A percentile compares a stretch with the other conserved stretches of the same genome.
These are phyloP conservation scores for Tillus elongatus DNA, from an alignment of 2,888 invertebrate species.

Conservation along the genomic window DNA sequence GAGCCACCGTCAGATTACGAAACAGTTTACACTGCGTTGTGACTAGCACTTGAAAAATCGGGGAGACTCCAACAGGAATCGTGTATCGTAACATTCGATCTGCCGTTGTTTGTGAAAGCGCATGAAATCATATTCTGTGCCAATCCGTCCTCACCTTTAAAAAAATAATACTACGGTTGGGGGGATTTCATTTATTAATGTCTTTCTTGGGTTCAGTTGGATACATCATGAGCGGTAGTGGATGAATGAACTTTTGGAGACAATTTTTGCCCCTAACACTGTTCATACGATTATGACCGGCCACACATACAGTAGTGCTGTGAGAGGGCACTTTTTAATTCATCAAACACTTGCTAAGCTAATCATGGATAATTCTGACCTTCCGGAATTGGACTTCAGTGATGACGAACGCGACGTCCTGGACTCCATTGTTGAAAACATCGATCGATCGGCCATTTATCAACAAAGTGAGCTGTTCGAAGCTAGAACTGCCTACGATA, in stretches of 20 bases:
- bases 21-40: constrained; percentile 29
- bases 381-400: constrained; percentile 2
- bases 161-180: constrained; percentile 19
- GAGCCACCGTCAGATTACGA: constrained; percentile 28
- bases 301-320: constrained; percentile 25
- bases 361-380: too few relatives aligned
- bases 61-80: not conserved
- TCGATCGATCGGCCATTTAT: constrained; percentile 20
- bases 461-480: too few relatives aligned
- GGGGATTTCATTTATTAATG: constrained; percentile 28
- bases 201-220: constrained; percentile 24
- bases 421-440: not conserved
- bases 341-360: constrained; percentile 7
- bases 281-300: constrained; percentile 25
- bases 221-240: constrained; percentile 25
- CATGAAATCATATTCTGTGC: not conserved
- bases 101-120: constrained; percentile 4
- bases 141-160: not conserved
- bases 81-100: constrained; percentile 1
- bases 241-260: constrained; percentile 22
- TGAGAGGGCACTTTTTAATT: constrained; percentile 24
- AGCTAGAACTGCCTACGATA: too few relatives aligned
- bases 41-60: not conserved
- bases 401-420: not conserved
- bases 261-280: constrained; percentile 23